These are phyloP conservation scores for Lampropteryx suffumata DNA, from an alignment of 2,888 invertebrate genomes.

Conservation along the genomic window DNA sequence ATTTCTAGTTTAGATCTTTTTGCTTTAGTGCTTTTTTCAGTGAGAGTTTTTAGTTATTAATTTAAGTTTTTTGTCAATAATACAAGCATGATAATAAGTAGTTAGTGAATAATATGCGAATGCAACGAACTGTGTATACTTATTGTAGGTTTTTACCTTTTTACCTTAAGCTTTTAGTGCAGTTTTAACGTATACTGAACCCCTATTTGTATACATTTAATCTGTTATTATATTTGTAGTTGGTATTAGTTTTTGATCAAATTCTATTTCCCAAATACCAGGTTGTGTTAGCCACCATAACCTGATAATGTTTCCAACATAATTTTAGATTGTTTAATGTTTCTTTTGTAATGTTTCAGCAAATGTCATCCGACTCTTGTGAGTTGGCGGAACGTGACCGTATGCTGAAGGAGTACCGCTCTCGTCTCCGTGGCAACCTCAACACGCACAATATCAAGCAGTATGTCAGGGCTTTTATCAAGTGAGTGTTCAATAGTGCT, in stretches of 20 bases:
- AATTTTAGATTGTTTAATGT: background rate
- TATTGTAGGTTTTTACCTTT: no score
- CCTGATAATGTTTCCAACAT: no score
- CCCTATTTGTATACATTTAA: no score
- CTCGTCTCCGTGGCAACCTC: slow-evolving; percentile 87
- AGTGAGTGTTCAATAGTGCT: slow-evolving; percentile 79
- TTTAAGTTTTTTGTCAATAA: background rate
- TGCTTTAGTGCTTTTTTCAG: slow-evolving; percentile 23
- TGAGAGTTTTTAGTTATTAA: background rate
- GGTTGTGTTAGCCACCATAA: no score
- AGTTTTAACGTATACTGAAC: no score
- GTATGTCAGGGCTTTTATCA: slow-evolving; percentile 92
- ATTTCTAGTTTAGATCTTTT: slow-evolving; percentile 19
- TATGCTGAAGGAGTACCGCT: slow-evolving; percentile 89
- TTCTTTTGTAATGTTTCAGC: slow-evolving; percentile 43
- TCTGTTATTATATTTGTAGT: no score
- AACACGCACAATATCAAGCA: slow-evolving; percentile 92
- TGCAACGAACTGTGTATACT: background rate
- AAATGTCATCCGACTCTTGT: slow-evolving; percentile 66
- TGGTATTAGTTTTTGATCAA: no score
- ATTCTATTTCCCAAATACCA: no score
- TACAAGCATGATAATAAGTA: background rate
- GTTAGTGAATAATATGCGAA: slow-evolving; percentile 9
- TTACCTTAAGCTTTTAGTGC: no score
- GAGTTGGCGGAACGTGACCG: slow-evolving; percentile 86